These are phyloP conservation scores for Seladonia tumulorum DNA, from an alignment of 2,888 invertebrate species.

Conservation along the genomic window DNA sequence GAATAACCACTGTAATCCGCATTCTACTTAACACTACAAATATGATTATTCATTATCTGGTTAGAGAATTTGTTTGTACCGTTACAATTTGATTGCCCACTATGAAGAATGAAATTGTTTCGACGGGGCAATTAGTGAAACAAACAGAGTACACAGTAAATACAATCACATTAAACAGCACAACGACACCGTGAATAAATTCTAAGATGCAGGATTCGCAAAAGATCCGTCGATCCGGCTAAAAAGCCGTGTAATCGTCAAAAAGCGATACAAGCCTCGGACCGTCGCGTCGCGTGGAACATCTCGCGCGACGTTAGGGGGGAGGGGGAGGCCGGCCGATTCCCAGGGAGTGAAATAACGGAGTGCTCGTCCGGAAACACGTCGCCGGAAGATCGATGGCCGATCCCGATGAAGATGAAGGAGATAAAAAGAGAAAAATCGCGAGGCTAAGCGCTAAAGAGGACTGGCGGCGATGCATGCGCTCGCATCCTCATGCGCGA, in stretches of 20 bases:
- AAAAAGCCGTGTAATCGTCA: neutral
- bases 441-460: conserved; percentile 48
- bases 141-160: too few species aligned
- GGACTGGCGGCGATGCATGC: conserved; percentile 24
- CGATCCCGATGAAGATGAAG: conserved; percentile 56
- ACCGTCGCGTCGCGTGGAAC: neutral
- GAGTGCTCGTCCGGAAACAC: conserved; percentile 47
- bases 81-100: too few species aligned
- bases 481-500: conserved; percentile 12
- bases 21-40: too few species aligned
- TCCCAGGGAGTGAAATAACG: conserved; percentile 44
- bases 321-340: too few species aligned
- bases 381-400: conserved; percentile 60
- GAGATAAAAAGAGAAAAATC: conserved; percentile 40
- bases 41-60: too few species aligned
- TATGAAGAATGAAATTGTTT: too few species aligned
- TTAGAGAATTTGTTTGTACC: too few species aligned
- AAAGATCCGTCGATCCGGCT: neutral
- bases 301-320: neutral
- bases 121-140: too few species aligned
- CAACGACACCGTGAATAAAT: too few species aligned
- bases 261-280: neutral
- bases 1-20: too few species aligned
- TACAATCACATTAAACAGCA: too few species aligned
- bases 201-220: neutral